A percentile compares a stretch with the other conserved stretches of the same genome.
Evolutionary conservation across 2,797 vertebrate species (phyloP).

Genomic region (Discoglossus pictus): DNA sequence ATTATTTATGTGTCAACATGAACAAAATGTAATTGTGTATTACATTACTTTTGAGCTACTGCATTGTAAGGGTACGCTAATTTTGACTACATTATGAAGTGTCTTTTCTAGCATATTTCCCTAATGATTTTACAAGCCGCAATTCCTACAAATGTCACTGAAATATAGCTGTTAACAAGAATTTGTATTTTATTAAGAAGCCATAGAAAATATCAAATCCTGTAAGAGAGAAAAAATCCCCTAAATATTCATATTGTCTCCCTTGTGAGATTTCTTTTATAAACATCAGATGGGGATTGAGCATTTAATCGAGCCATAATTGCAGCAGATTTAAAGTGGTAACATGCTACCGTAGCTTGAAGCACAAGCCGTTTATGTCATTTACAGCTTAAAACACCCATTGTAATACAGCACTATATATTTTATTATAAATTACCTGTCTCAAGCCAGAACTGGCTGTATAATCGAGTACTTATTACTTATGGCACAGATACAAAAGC

Average conservation of each 20-base stretch:
- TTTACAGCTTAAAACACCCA: slow-evolving; percentile 27
- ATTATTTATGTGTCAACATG: too few species aligned
- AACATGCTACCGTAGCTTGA: slow-evolving; percentile 20
- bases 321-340: slow-evolving; percentile 29
- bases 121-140: too few species aligned
- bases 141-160: too few species aligned
- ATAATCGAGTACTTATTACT: slow-evolving; percentile 39
- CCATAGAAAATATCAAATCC: too few species aligned
- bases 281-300: slow-evolving; percentile 19
- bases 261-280: background rate
- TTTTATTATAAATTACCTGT: slow-evolving; percentile 43
- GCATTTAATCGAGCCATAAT: slow-evolving; percentile 36
- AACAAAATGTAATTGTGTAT: too few species aligned
- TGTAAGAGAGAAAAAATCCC: too few species aligned
- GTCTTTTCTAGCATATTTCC: too few species aligned
- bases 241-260: slow-evolving; percentile 23
- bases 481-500: slow-evolving; percentile 45
- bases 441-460: slow-evolving; percentile 23
- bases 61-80: too few species aligned
- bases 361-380: slow-evolving; percentile 32
- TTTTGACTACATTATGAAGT: too few species aligned
- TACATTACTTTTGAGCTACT: too few species aligned
- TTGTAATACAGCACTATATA: slow-evolving; percentile 34
- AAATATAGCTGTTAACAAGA: too few species aligned
- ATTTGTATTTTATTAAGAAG: too few species aligned